Percentiles rank a stretch among this genome's conserved stretches.
phyloP scores from a whole-genome alignment of 2,113 vertebrate genomes.

The Theristicus caerulescens region DNA sequence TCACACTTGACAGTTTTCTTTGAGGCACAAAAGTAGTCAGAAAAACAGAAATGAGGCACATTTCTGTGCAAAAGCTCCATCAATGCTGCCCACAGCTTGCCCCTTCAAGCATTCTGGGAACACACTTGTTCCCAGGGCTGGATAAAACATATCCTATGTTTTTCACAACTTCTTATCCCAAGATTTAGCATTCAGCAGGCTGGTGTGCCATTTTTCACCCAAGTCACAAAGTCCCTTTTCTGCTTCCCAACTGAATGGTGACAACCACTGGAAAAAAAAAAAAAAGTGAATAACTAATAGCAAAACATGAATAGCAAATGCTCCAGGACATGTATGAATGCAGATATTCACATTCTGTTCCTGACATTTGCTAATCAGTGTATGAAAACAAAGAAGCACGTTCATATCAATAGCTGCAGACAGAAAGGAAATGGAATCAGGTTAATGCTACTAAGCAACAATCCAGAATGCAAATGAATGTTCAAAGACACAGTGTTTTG shows the following conservation, averaged over 20 bases:
- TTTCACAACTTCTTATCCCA: background rate
- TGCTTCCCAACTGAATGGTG: constrained; percentile 1
- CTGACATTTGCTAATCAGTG: background rate
- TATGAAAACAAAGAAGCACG: background rate
- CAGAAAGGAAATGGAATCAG: background rate
- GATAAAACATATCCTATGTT: background rate
- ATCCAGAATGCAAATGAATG: background rate
- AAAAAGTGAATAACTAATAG: background rate
- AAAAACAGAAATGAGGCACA: background rate
- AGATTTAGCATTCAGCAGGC: background rate
- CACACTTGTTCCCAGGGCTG: background rate
- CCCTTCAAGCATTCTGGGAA: background rate
- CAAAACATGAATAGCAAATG: background rate
- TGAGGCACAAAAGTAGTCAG: background rate
- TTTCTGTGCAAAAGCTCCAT: background rate
- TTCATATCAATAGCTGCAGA: background rate
- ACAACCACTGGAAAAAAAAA: background rate
- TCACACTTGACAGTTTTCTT: background rate
- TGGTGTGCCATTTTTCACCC: background rate
- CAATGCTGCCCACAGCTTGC: background rate
- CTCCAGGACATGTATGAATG: background rate
- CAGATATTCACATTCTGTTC: background rate
- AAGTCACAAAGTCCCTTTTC: background rate
- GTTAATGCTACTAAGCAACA: background rate
- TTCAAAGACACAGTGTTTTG: background rate